Conservation (phyloP, 2,797 vertebrate species). For the Lepus townsendii region DNA sequence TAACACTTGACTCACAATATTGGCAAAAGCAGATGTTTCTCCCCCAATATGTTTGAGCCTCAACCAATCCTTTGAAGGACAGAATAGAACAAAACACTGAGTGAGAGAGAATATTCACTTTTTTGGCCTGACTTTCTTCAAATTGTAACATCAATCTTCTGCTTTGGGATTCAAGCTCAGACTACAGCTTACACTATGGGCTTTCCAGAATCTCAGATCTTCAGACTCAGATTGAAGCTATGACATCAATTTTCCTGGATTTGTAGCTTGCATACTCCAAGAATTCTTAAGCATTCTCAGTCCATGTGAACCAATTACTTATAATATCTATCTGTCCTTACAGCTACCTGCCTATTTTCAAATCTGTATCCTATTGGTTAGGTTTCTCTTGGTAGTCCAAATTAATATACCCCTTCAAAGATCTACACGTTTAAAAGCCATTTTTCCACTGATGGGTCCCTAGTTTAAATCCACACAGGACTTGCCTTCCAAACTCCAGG, state of each 20-base stretch:
- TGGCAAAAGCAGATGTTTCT: not conserved
- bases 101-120: not conserved
- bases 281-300: not conserved
- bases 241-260: not conserved
- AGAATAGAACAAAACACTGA: not conserved
- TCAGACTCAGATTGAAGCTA: not conserved
- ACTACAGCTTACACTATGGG: not conserved
- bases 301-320: not conserved
- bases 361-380: not conserved
- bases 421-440: not conserved
- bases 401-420: not conserved
- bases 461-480: not conserved
- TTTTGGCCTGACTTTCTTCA: not conserved
- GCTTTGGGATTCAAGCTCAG: not conserved
- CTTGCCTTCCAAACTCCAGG: not conserved
- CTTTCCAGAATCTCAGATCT: not conserved
- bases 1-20: not conserved
- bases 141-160: not conserved
- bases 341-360: not conserved
- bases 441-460: not conserved
- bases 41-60: not conserved
- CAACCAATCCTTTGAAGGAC: not conserved
- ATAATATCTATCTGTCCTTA: not conserved
- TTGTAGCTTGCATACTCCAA: too few relatives aligned
- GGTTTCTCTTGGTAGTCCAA: not conserved